Conservation (phyloP, 2,888 invertebrate genomes). For the Ornithoptera alexandrae region DNA sequence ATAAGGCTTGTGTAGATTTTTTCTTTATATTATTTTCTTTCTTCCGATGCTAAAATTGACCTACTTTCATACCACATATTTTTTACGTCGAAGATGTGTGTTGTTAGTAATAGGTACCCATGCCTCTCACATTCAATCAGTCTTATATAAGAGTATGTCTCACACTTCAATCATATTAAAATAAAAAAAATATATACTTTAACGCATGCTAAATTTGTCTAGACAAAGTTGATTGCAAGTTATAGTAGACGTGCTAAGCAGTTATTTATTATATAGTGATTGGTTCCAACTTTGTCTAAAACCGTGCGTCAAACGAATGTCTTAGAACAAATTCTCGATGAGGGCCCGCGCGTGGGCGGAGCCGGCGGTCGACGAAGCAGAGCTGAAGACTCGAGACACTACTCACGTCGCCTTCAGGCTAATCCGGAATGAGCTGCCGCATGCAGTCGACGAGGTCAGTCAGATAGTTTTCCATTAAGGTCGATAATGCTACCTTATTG, state of each 20-base stretch:
- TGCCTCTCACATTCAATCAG: too few species aligned
- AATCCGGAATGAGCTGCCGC: slow-evolving; percentile 56
- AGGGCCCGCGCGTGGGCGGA: slow-evolving; percentile 90
- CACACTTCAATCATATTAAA: not conserved
- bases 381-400: slow-evolving; percentile 46
- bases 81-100: too few species aligned
- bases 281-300: not conserved
- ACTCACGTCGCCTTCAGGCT: slow-evolving; percentile 59
- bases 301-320: not conserved
- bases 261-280: not conserved
- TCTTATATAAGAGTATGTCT: not conserved
- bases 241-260: not conserved
- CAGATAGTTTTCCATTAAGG: not conserved
- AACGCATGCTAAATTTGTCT: slow-evolving; percentile 14
- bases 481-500: not conserved
- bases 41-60: too few species aligned
- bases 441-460: slow-evolving; percentile 51
- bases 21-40: too few species aligned
- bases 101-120: too few species aligned
- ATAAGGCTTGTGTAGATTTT: too few species aligned
- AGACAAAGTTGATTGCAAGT: slow-evolving; percentile 2
- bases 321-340: slow-evolving; percentile 89
- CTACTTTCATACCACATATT: too few species aligned
- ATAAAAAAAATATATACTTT: not conserved
- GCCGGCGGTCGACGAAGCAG: slow-evolving; percentile 69